Evolutionary conservation across 2,888 invertebrate genomes (phyloP).

Genomic region (Spilarctia lutea): DNA sequence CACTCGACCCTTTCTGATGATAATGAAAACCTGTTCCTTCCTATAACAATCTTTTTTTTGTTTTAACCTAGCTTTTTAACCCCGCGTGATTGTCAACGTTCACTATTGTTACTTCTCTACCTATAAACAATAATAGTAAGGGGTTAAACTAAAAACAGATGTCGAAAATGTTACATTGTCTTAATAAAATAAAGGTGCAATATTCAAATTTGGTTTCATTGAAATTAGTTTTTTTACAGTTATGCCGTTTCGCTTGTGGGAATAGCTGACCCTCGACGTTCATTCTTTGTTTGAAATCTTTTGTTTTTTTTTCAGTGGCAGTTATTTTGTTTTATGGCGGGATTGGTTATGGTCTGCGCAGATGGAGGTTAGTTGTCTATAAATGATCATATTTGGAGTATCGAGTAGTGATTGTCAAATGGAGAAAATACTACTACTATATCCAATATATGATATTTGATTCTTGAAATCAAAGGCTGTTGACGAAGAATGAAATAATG

Average conservation of each 20-base stretch:
- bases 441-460: background rate
- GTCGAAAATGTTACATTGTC: conserved; percentile 74
- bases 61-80: conserved; percentile 74
- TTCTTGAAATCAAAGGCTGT: background rate
- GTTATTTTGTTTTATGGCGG: conserved; percentile 67
- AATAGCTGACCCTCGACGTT: conserved; percentile 78
- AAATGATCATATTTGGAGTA: conserved; percentile 15
- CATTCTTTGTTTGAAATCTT: conserved; percentile 63
- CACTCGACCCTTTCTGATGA: conserved; percentile 82
- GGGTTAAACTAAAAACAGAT: conserved; percentile 73
- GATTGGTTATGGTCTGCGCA: conserved; percentile 58
- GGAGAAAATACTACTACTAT: background rate
- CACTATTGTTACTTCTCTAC: conserved; percentile 70
- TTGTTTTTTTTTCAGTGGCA: conserved; percentile 63
- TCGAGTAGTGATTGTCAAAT: background rate
- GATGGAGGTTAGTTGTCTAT: conserved; percentile 50
- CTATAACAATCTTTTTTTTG: conserved; percentile 82
- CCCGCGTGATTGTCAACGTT: conserved; percentile 81
- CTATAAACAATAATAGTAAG: conserved; percentile 73
- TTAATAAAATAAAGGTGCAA: conserved; percentile 79
- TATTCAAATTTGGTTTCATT: conserved; percentile 67
- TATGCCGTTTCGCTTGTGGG: conserved; percentile 69
- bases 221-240: conserved; percentile 71
- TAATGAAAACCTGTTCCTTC: conserved; percentile 82
- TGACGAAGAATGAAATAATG: background rate